Base-by-base conservation (phyloP, 2,113 vertebrate species). In the Etheostoma cragini region DNA sequence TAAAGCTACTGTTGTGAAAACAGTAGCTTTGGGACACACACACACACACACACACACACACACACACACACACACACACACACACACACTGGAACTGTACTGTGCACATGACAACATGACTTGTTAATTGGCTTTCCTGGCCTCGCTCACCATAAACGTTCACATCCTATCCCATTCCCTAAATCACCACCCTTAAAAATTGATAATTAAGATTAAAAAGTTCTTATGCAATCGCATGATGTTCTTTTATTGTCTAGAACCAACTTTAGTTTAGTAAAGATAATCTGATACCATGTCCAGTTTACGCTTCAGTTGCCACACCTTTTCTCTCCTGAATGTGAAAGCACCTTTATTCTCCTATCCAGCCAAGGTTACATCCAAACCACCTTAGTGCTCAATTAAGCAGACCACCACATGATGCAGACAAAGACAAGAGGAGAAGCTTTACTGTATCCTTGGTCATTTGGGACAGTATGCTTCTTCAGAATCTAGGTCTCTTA, bases 401-500 rank as follows among this genome's bases (percentile, higher is more conserved):
- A 61, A 78, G 66, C 81, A 78, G 76, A 82, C 72, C 75, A 6
- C 58, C 70, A 72, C 53, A 76, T 76, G 45, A 80, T 73, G 19
- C 14, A 13, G 60, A 83, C 49, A 63, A 53, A 79, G 65, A 69
- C 56, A 69, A 11, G 53, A 75, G 56, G 30, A 50, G 68, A 81
- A 81, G 61, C 56, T 60, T 33, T 50, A 33, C 57, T 74, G 62
- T 53, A 65, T 80, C 76, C 54, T 38, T 61, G 24, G 62, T 26
- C 76, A 89, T 82, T 74, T 77, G 77, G 83, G 72, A 76, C 86
- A 83, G 58, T 8, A 45, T 45, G 21, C 61, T 53, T 76, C 56
- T 54, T 77, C 61, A 56, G 50, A 58, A 89, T 87, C 73, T 80
- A 58, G 77, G 66, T 81, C 73, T 86, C 78, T 47, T 42, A 61